A percentile compares a stretch with the other conserved stretches of the same genome.
Conservation (phyloP, 2,888 invertebrate genomes). For the Plagiodera versicolora region DNA sequence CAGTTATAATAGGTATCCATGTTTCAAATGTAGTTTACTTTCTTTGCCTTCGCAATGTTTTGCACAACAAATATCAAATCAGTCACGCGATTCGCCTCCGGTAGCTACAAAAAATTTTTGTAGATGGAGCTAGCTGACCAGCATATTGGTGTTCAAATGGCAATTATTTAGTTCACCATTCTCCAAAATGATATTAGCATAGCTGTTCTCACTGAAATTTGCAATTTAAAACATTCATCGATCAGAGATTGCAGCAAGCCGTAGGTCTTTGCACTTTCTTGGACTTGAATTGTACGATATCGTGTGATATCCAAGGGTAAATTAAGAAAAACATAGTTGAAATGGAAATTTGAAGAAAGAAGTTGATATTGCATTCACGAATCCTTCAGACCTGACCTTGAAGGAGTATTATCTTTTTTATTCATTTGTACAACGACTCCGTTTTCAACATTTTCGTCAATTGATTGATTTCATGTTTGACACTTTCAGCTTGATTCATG, state of each 20-base stretch:
- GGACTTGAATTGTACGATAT: background rate
- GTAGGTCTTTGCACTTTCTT: slow-evolving; percentile 9
- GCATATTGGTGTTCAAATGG: background rate
- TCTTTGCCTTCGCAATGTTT: background rate
- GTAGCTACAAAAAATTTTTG: background rate
- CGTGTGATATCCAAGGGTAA: slow-evolving; percentile 2
- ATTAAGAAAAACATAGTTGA: background rate
- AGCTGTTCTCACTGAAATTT: slow-evolving; percentile 31
- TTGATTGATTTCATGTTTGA: too few relatives aligned
- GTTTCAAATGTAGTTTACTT: background rate
- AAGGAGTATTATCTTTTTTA: too few relatives aligned
- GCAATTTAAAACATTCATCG: slow-evolving; percentile 24
- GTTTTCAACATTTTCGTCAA: too few relatives aligned
- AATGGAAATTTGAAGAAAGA: background rate
- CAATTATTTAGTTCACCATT: slow-evolving; percentile 2
- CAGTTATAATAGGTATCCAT: background rate
- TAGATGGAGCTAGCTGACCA: slow-evolving; percentile 18
- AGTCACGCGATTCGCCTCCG: background rate
- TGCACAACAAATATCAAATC: background rate
- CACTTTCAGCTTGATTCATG: too few relatives aligned
- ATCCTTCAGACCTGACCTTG: too few relatives aligned
- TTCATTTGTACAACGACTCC: too few relatives aligned
- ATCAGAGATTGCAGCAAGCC: background rate
- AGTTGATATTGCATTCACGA: background rate
- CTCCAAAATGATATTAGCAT: slow-evolving; percentile 10